Evolutionary conservation across 2,797 vertebrate genomes (phyloP), one percentile per base, ranked within the genome.

Genomic region (Cetoscarus ocellatus): DNA sequence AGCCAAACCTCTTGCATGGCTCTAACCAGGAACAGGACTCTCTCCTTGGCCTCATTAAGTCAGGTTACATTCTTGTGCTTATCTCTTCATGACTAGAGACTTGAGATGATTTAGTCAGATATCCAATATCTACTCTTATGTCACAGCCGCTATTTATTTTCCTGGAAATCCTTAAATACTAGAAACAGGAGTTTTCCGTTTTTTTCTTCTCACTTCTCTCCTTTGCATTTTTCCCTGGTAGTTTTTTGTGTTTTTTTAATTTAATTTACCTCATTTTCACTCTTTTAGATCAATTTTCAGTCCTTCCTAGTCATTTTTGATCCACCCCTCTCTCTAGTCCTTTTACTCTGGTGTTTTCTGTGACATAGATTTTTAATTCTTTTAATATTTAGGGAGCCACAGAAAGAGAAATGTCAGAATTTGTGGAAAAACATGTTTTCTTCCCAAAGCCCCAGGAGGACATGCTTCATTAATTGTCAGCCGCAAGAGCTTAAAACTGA

Each of bases 21-120:
- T 35, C 59, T 61, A 75, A 80, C 36, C 7, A 69, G 68, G 80
- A 76, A 83, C 75, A 55, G 17, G 17, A 19, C 48, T 38, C 56
- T 68, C 61, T 45, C 58, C 77, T 56, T 63, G 62, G 34, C 54
- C 47, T 49, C 59, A 45, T 60, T 40, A 44, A 67, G n/a, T 45
- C 2, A 1, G 19, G 43, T 54, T 67, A 17, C 50, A 79, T 67
- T 77, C 50, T 74, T 58, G 48, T 44, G 40, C 42, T 67, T 56
- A 43, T 78, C 62, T 54, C 63, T 49, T 61, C 36, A 59, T 63
- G 17, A 39, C 42, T 11, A 39, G 36, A 38, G 8, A 50, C 52
- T 42, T 52, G 45, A 45, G 45, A 50, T 13, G 14, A 59, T 64
- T 39, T 15, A 71, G 61, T 61, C 59, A 17, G 34, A 10, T 3